Percentiles rank a stretch among this genome's conserved stretches.
Evolutionary conservation across 2,888 invertebrate species (phyloP).

Genomic region (Trichogramma evanescens): DNA sequence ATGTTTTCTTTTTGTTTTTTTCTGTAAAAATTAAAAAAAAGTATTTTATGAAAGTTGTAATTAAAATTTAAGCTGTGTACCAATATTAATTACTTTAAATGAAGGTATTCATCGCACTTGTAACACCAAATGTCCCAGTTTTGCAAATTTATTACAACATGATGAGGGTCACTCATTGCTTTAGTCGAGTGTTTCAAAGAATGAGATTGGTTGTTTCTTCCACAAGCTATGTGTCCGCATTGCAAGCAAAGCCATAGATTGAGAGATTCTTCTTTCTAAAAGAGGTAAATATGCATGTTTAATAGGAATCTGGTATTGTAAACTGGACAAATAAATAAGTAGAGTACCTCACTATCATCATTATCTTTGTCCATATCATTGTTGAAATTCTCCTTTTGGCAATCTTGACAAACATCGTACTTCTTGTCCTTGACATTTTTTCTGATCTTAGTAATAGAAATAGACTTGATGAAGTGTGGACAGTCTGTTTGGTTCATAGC

Average conservation of each 20-base stretch:
- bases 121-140: slow-evolving; percentile 74
- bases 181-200: slow-evolving; percentile 68
- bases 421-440: slow-evolving; percentile 53
- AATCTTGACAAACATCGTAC: slow-evolving; percentile 54
- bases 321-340: background rate
- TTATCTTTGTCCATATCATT: slow-evolving; percentile 48
- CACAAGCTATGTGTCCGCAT: slow-evolving; percentile 74
- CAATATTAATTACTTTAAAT: background rate
- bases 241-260: slow-evolving; percentile 72
- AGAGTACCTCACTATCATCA: slow-evolving; percentile 48
- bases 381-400: slow-evolving; percentile 50
- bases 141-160: slow-evolving; percentile 64
- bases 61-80: no score
- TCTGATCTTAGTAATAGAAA: slow-evolving; percentile 57
- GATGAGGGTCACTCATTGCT: slow-evolving; percentile 70
- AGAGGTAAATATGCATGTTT: background rate
- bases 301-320: background rate
- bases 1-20: slow-evolving; percentile 19
- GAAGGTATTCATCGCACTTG: slow-evolving; percentile 57
- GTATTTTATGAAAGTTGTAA: no score
- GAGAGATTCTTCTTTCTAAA: slow-evolving; percentile 6
- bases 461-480: slow-evolving; percentile 63
- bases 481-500: slow-evolving; percentile 47
- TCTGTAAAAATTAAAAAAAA: background rate
- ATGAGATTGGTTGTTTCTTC: slow-evolving; percentile 61